phyloP scores from a whole-genome alignment of 2,113 vertebrate genomes.

The Engystomops pustulosus region DNA sequence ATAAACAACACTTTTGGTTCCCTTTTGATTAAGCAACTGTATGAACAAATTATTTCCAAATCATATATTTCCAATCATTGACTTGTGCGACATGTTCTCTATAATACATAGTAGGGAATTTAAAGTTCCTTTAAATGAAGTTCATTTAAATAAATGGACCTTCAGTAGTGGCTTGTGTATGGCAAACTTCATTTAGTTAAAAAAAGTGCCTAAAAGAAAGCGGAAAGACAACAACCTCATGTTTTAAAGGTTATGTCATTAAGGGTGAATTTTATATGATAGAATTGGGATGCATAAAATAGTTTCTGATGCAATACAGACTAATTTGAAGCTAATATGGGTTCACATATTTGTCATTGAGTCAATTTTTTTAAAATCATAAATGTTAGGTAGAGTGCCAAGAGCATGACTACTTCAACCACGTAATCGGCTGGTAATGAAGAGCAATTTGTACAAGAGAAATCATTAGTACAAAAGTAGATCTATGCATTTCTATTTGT shows the following conservation, averaged over 20 bases:
- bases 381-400: background rate
- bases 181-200: background rate
- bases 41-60: background rate
- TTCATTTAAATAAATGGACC: background rate
- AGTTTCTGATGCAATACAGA: background rate
- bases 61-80: background rate
- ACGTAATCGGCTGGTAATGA: no score
- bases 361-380: background rate
- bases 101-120: no score
- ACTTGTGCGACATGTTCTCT: no score
- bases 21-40: background rate
- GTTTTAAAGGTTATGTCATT: background rate
- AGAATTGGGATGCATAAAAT: background rate
- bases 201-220: slow-evolving; percentile 10
- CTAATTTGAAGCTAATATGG: background rate
- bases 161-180: background rate
- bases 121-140: no score
- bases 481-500: background rate
- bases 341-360: background rate
- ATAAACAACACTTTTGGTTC: background rate
- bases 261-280: background rate
- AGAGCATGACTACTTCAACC: background rate
- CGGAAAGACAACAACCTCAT: background rate
- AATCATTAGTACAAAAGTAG: background rate
- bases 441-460: background rate